Conservation (phyloP, 2,797 vertebrate genomes). For the Chromobotia macracanthus region DNA sequence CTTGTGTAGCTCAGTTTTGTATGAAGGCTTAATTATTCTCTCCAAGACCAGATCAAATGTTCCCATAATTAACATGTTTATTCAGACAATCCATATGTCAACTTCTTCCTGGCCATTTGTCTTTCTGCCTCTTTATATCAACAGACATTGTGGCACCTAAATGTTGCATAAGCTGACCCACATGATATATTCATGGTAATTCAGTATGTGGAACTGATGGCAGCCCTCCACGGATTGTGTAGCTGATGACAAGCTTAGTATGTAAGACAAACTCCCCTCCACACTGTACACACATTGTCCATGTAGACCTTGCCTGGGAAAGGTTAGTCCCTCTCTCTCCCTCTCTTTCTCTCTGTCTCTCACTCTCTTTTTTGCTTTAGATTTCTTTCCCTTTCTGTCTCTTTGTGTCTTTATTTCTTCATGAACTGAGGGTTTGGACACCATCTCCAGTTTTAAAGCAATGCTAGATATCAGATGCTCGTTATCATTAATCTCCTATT, state of each 20-base stretch:
- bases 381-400: slow-evolving; percentile 23
- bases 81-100: background rate
- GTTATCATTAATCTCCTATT: slow-evolving; percentile 54
- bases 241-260: slow-evolving; percentile 39
- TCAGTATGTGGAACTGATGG: slow-evolving; percentile 40
- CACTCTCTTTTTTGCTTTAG: background rate
- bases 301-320: slow-evolving; percentile 75
- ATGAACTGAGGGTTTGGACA: slow-evolving; percentile 55
- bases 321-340: slow-evolving; percentile 50
- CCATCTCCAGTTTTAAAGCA: slow-evolving; percentile 51
- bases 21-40: background rate
- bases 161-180: slow-evolving; percentile 42
- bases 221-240: slow-evolving; percentile 38
- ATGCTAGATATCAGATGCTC: slow-evolving; percentile 58
- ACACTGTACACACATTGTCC: slow-evolving; percentile 37
- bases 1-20: background rate
- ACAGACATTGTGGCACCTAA: slow-evolving; percentile 23
- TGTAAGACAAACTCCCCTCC: slow-evolving; percentile 45
- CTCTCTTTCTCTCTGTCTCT: slow-evolving; percentile 26
- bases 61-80: background rate
- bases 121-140: slow-evolving; percentile 7
- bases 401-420: slow-evolving; percentile 30
- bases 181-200: slow-evolving; percentile 43
- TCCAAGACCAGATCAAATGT: background rate
- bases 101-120: background rate